phyloP scores from a whole-genome alignment of 2,113 vertebrate species.

The Rhagologus leucostigma region DNA sequence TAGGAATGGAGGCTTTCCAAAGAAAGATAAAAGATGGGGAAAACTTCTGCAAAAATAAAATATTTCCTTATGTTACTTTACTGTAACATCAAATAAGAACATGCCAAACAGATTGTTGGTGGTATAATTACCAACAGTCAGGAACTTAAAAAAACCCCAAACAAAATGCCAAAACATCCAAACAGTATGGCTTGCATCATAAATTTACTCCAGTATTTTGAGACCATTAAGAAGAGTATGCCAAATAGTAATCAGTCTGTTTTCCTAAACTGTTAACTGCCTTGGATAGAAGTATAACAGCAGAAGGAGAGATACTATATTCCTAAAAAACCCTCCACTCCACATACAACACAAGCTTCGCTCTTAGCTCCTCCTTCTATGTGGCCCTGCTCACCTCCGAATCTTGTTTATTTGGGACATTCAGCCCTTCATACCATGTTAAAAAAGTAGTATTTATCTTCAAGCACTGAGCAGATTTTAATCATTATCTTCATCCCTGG shows the following conservation, averaged over 20 bases:
- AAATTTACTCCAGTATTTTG: neutral
- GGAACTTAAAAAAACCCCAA: neutral
- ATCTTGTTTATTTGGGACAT: neutral
- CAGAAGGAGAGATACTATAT: neutral
- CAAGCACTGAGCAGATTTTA: neutral
- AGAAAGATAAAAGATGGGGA: neutral
- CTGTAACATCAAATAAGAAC: neutral
- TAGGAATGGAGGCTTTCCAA: slow-evolving; percentile 5
- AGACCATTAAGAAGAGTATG: neutral
- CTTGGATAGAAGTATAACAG: neutral
- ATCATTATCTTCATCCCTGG: neutral
- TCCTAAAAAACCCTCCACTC: neutral
- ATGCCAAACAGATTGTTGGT: neutral
- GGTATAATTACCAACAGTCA: neutral
- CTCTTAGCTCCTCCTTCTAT: neutral
- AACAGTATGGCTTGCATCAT: neutral
- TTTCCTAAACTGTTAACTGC: neutral
- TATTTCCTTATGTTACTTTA: neutral
- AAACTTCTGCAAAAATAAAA: neutral
- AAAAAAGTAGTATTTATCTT: neutral
- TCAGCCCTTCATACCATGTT: neutral
- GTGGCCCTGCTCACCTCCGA: neutral
- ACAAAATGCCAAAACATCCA: neutral
- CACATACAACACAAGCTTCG: neutral
- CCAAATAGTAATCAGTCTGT: neutral